phyloP scores from a whole-genome alignment of 2,113 vertebrate species.

The Macroglossus sobrinus region DNA sequence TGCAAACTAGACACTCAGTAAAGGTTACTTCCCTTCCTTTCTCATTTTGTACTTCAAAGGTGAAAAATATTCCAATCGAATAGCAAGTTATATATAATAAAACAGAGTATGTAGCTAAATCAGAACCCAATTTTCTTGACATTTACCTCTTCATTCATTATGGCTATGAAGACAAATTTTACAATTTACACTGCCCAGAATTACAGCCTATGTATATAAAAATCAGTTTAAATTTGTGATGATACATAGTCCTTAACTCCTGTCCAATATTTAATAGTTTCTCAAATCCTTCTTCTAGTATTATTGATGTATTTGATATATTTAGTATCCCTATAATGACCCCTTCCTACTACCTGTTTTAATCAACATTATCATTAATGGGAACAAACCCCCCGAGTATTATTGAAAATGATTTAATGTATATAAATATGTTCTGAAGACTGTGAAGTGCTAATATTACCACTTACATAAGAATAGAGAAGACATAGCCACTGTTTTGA shows the following conservation, averaged over 20 bases:
- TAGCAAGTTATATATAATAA: background rate
- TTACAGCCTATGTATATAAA: background rate
- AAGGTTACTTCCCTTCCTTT: background rate
- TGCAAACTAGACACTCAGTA: background rate
- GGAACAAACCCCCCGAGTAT: background rate
- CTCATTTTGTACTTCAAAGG: background rate
- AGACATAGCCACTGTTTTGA: background rate
- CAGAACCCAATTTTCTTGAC: background rate
- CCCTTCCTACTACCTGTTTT: background rate
- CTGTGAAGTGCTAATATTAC: background rate
- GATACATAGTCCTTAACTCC: background rate
- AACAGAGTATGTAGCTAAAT: background rate
- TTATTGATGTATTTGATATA: background rate
- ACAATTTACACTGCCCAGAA: background rate
- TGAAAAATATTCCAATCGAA: background rate
- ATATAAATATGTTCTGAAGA: background rate
- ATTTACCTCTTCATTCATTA: background rate
- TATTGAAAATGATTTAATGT: slow-evolving; percentile 5
- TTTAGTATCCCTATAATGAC: background rate
- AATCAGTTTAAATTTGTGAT: background rate
- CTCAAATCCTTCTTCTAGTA: background rate
- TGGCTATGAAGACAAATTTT: background rate
- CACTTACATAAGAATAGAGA: background rate
- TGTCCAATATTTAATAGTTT: background rate
- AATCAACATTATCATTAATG: background rate